Evolutionary conservation across 2,113 vertebrate genomes (phyloP).

Genomic region (Mus spicilegus): DNA sequence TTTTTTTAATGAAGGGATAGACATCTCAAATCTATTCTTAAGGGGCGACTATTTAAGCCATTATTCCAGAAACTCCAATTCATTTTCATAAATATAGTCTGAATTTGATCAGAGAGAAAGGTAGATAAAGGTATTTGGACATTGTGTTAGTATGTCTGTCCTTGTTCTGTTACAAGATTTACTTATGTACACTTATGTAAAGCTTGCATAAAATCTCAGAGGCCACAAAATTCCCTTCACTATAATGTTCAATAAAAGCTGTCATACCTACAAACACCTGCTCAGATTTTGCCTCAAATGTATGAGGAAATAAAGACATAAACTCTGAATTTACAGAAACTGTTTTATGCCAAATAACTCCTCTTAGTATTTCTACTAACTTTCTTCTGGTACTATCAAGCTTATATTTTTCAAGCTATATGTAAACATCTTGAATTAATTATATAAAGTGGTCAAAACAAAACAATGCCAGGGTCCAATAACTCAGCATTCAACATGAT

Average conservation of each 20-base stretch:
- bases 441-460: neutral
- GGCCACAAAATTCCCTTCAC: neutral
- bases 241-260: neutral
- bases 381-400: neutral
- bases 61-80: neutral
- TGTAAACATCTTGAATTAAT: conserved; percentile 11
- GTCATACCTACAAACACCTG: neutral
- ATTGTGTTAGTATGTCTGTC: neutral
- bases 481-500: conserved; percentile 31
- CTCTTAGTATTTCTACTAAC: neutral
- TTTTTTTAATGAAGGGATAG: conserved; percentile 12
- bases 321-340: neutral
- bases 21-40: neutral
- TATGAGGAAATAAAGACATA: neutral
- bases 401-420: neutral
- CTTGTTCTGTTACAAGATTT: neutral
- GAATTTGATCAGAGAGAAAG: conserved; percentile 2
- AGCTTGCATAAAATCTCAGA: neutral
- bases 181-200: neutral
- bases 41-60: neutral
- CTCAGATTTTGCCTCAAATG: neutral
- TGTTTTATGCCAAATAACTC: conserved; percentile 12
- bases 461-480: neutral
- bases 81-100: neutral
- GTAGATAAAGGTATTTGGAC: neutral